Base-by-base conservation (phyloP, 1,140 invertebrate species). In the Schlechtendalia chinensis region DNA sequence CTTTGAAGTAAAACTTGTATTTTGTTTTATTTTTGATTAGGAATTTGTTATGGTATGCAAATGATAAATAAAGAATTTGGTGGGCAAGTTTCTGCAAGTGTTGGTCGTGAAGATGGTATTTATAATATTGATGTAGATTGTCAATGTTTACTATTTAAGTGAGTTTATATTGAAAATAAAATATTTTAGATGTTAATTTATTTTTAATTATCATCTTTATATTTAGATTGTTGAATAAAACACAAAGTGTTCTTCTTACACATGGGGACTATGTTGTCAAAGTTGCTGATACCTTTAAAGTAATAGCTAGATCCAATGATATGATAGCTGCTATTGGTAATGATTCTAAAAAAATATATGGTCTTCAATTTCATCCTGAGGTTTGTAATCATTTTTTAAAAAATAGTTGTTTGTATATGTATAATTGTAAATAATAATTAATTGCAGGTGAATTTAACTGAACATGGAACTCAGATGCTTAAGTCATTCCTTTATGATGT, bases 11-110 rank as follows among this genome's bases (percentile, higher is more conserved):
- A 32, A 82, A 56, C 81, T 80, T 27, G 67, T 63, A 39, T 81
- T 74, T 84, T 83, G 81, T 32, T 82, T 53, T 24, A 61, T 74
- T 82, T 54, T 24, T 61, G 71, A 82, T 22, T 83, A 91, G 93
- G 93, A 83, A 99, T 99, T 84, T 99, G 98, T 87, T 99, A 99
- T 89, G 98, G 98, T 59, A 96, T 99, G 93, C 97, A 99, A 89
- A 94, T 99, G 92, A 91, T 99, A 87, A 99, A 99, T 86, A 98
- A 98, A 87, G 95, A 98, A 86, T 98, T 97, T 86, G 95, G 95
- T 14, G 98, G 98, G n/a, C 92, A 91, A 6, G 95, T 99, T 56
- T 87, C 91, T 14, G 89, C 92, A 83, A 96, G 96, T 86, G 92
- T 94, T 82, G 89, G 90, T 5, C 88, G 97, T 83, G 97, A 99